phyloP scores from a whole-genome alignment of 2,888 invertebrate species.

The Operophtera brumata region DNA sequence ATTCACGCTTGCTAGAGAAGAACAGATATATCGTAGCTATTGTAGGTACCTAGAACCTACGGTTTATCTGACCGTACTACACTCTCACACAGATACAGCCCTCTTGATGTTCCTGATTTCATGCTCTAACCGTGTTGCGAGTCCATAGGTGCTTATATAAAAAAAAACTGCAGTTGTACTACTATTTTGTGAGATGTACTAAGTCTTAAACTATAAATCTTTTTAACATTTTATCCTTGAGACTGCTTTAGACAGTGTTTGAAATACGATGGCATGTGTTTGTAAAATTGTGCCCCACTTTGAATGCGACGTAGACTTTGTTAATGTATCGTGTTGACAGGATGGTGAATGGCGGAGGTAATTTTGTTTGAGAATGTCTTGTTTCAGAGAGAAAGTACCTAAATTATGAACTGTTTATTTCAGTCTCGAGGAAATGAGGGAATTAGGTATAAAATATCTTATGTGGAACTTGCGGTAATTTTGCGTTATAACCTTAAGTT shows the following conservation, averaged over 20 bases:
- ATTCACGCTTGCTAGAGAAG: too few species aligned
- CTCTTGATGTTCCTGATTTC: too few species aligned
- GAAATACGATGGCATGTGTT: conserved; percentile 29
- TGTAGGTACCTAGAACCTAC: too few species aligned
- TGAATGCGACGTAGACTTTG: conserved; percentile 19
- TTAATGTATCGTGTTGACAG: conserved; percentile 30
- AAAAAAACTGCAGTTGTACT: too few species aligned
- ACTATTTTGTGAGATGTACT: not conserved
- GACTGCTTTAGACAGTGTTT: conserved; percentile 32
- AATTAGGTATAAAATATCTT: too few species aligned
- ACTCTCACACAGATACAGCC: too few species aligned
- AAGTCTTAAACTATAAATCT: conserved; percentile 34
- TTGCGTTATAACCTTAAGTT: too few species aligned
- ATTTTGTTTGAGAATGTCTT: conserved; percentile 22
- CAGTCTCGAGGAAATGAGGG: not conserved
- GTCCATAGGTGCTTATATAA: too few species aligned
- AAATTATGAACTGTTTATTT: conserved; percentile 10
- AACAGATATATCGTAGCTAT: too few species aligned
- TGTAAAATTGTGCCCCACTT: conserved; percentile 29
- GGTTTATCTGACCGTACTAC: too few species aligned
- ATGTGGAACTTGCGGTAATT: too few species aligned
- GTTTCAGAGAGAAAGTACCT: conserved; percentile 8
- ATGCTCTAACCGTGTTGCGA: too few species aligned
- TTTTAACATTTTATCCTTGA: conserved; percentile 32
- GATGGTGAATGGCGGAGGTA: conserved; percentile 24